These are phyloP conservation scores for Lucilia sericata DNA, from an alignment of 1,140 invertebrate genomes.

Conservation along the genomic window DNA sequence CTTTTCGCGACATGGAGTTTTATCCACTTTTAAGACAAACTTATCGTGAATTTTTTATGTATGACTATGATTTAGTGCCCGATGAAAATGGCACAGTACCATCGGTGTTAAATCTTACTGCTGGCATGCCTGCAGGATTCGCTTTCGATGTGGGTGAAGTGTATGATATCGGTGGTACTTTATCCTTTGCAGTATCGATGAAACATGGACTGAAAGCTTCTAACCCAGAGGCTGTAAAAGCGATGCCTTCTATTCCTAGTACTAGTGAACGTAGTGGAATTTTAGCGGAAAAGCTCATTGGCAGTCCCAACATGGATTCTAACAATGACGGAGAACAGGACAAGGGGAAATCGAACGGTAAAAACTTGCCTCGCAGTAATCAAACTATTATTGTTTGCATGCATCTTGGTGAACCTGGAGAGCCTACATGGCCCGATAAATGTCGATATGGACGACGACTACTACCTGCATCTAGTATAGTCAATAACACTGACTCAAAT, in stretches of 20 bases:
- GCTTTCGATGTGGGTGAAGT: constrained; percentile 76
- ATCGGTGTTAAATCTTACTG: constrained; percentile 75
- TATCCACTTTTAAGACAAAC: constrained; percentile 75
- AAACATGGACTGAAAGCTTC: constrained; percentile 70
- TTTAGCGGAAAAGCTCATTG: constrained; percentile 59
- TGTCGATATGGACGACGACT: constrained; percentile 71
- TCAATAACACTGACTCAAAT: constrained; percentile 72
- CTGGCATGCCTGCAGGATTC: constrained; percentile 72
- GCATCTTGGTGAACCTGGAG: constrained; percentile 69
- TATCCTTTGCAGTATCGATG: constrained; percentile 75
- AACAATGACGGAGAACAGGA: constrained; percentile 43
- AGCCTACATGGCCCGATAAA: constrained; percentile 71
- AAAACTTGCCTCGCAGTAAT: constrained; percentile 52
- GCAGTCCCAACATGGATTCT: constrained; percentile 49
- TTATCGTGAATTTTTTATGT: constrained; percentile 78
- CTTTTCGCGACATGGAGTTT: constrained; percentile 63
- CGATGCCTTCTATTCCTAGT: constrained; percentile 48
- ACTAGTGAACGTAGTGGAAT: constrained; percentile 54
- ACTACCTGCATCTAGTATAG: constrained; percentile 70
- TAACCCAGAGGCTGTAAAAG: constrained; percentile 64
- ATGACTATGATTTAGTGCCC: constrained; percentile 75
- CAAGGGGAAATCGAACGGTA: not conserved
- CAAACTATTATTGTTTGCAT: constrained; percentile 74
- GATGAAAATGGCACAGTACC: constrained; percentile 72
- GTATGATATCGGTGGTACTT: constrained; percentile 78